Evolutionary conservation across 2,113 vertebrate species (phyloP), one percentile per base, ranked within the genome.

Genomic region (Lagopus leucura): DNA sequence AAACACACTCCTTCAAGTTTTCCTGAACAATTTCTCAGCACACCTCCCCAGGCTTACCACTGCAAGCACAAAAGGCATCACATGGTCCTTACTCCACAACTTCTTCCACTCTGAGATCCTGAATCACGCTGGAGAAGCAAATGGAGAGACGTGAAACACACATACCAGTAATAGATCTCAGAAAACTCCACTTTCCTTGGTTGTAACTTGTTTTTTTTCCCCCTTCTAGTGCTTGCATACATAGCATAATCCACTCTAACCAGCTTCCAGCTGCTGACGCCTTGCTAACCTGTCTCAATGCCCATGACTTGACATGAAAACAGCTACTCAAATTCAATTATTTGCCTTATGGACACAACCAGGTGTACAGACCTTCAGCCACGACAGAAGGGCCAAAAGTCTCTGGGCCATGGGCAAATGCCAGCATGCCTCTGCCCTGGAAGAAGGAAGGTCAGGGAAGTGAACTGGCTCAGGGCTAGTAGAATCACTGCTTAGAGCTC

Each of bases 11-110:
- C 58, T 48, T 57, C 47, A 10, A 42, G 70, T 67, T 5, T 0
- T 2, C 40, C 40, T 55, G 25, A 78, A 82, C 47, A 64, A 63
- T 0, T 6, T 8, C 21, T 58, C 50, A 0, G 0, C 1, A 1
- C 24, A 48, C 18, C 61, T 74, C 13, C 32, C 22, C 19, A 40
- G 27, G 13, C 42, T 89, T 38, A 43, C 55, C 60, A 36, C 14
- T 18, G n/a, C 54, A 84, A 89, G 42, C 78, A 82, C 66, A 82
- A 69, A 89, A 85, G 34, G 20, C 28, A 64, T 43, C 2, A 1
- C 2, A 5, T 25, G 42, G 34, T 61, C 48, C 19, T 82, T 1
- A 1, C 28, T 71, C 77, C 61, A 77, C 63, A 73, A 30, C 28
- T 64, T 83, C 52, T 54, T 87, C 40, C 40, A 15, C 47, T 15